Evolutionary conservation across 1,140 invertebrate genomes (phyloP).

Genomic region (Chironomus striatipennis): DNA sequence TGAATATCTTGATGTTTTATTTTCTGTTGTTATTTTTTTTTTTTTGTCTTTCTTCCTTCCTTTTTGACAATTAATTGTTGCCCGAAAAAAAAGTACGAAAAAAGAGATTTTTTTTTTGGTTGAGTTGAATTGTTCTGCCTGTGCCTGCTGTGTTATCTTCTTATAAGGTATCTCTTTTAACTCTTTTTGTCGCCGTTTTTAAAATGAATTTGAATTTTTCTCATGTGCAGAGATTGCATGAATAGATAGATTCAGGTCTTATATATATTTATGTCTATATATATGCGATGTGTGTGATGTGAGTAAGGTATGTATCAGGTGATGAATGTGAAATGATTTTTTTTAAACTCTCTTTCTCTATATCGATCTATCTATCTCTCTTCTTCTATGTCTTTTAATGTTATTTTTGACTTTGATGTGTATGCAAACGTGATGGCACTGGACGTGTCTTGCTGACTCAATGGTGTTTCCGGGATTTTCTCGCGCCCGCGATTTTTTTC

Average conservation of each 20-base stretch:
- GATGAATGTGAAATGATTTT: neutral
- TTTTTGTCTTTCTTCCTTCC: neutral
- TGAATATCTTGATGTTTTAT: neutral
- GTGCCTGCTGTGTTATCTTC: too few species aligned
- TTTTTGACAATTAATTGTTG: neutral
- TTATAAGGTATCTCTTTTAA: neutral
- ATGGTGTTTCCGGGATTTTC: conserved; percentile 1
- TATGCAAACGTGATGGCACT: neutral
- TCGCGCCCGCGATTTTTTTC: neutral
- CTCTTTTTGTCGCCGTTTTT: neutral
- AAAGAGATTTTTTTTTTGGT: neutral
- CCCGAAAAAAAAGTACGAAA: neutral
- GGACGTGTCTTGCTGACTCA: neutral
- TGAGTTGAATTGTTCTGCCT: neutral
- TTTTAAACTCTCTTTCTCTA: neutral
- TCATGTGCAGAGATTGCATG: neutral
- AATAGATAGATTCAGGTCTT: conserved; percentile 2
- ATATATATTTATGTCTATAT: neutral
- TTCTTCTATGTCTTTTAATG: neutral
- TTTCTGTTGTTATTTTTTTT: neutral
- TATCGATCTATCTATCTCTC: too few species aligned
- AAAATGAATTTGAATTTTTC: neutral
- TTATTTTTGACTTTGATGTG: neutral
- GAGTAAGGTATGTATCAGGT: neutral
- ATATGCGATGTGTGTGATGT: too few species aligned